Evolutionary conservation across 1,140 invertebrate species (phyloP).

Genomic region (Aphelenchoides besseyi): DNA sequence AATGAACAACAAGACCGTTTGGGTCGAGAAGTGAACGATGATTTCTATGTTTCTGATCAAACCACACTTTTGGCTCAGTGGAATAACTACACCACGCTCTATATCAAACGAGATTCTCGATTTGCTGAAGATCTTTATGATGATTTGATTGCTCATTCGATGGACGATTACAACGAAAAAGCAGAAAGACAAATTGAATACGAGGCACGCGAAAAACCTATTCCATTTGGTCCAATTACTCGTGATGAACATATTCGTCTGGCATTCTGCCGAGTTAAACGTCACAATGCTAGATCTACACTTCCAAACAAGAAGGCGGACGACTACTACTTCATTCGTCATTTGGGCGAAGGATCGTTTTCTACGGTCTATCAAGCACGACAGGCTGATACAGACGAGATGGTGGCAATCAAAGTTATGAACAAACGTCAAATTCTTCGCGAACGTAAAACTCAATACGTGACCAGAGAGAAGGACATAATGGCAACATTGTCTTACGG

Average conservation of each 20-base stretch:
- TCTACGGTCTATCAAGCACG: slow-evolving; percentile 65
- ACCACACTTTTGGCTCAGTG: not conserved
- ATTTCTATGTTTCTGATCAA: not conserved
- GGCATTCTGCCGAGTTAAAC: slow-evolving; percentile 7
- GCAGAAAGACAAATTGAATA: not conserved
- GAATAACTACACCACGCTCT: slow-evolving; percentile 10
- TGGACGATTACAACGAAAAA: slow-evolving; percentile 17
- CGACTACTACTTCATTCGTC: slow-evolving; percentile 49
- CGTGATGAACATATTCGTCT: slow-evolving; percentile 1
- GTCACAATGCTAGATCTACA: slow-evolving; percentile 18
- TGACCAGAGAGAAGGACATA: slow-evolving; percentile 86
- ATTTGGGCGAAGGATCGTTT: slow-evolving; percentile 53
- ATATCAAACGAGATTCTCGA: not conserved
- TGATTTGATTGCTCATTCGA: slow-evolving; percentile 7
- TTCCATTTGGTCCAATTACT: slow-evolving; percentile 4
- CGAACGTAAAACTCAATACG: slow-evolving; percentile 83
- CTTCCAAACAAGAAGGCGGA: slow-evolving; percentile 28
- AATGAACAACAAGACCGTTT: not conserved
- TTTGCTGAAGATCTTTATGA: not conserved
- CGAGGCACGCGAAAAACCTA: not conserved
- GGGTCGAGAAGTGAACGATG: not conserved
- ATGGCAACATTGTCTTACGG: slow-evolving; percentile 65
- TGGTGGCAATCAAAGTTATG: slow-evolving; percentile 55
- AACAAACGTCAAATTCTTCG: slow-evolving; percentile 71
- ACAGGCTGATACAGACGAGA: slow-evolving; percentile 42